These are phyloP conservation scores for Leucoraja erinaceus DNA, from an alignment of 2,113 vertebrate species.

Conservation along the genomic window DNA sequence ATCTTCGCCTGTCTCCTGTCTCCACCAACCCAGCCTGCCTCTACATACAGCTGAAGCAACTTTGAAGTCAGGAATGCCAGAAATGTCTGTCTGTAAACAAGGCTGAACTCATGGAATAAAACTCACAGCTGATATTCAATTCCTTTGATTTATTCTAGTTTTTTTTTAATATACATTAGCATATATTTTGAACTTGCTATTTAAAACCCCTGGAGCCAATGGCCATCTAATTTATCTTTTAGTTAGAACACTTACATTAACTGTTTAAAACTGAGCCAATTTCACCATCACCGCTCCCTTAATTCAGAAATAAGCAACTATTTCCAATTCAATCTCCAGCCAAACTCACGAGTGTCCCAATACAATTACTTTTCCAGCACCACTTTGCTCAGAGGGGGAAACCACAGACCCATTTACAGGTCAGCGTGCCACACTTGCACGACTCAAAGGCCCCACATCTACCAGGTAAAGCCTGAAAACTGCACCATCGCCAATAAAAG, in stretches of 20 bases:
- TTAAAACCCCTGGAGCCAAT: background rate
- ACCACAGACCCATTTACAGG: background rate
- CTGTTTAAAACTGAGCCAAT: background rate
- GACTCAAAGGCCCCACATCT: too few species aligned
- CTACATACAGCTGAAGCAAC: background rate
- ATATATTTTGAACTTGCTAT: background rate
- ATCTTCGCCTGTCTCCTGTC: constrained; percentile 1
- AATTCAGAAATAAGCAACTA: background rate
- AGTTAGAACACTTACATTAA: background rate
- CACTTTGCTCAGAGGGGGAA: background rate
- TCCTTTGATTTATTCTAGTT: background rate
- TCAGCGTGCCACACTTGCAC: too few species aligned
- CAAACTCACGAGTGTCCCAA: background rate
- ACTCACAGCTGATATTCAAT: background rate
- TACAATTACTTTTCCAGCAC: background rate
- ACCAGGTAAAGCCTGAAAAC: too few species aligned
- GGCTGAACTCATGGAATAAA: background rate
- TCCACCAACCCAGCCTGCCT: background rate
- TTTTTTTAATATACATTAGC: background rate
- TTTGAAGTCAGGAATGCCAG: constrained; percentile 34
- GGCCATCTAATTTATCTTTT: background rate
- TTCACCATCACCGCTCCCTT: background rate
- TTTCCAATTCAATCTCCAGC: background rate
- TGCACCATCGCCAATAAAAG: too few species aligned
- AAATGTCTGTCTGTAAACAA: background rate